phyloP scores from a whole-genome alignment of 2,888 invertebrate genomes.

The Cyaniris semiargus region DNA sequence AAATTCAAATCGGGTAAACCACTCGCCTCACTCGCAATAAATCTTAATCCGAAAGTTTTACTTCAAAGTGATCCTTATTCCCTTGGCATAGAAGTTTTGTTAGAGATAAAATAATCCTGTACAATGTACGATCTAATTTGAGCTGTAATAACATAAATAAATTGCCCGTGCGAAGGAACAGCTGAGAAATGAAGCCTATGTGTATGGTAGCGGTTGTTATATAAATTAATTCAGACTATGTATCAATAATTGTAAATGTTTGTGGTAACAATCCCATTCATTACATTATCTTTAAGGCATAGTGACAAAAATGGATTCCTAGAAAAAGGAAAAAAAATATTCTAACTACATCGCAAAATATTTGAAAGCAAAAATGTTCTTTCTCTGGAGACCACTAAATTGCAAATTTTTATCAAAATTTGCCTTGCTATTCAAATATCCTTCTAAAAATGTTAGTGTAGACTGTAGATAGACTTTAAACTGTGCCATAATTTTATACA shows the following conservation, averaged over 20 bases:
- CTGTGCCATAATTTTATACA: too few relatives aligned
- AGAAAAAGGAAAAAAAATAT: too few relatives aligned
- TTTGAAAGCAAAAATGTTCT: too few relatives aligned
- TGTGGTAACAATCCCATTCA: neutral
- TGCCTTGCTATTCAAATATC: too few relatives aligned
- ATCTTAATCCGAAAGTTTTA: neutral
- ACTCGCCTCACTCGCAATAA: neutral
- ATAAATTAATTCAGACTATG: neutral
- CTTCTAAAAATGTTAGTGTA: too few relatives aligned
- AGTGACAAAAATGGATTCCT: too few relatives aligned
- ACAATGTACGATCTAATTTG: conserved; percentile 33
- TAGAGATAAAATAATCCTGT: neutral
- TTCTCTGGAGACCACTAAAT: too few relatives aligned
- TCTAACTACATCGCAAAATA: too few relatives aligned
- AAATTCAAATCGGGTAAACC: conserved; percentile 7
- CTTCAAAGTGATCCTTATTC: neutral
- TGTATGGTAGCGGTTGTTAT: conserved; percentile 33
- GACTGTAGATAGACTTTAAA: too few relatives aligned
- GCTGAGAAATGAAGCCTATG: conserved; percentile 35
- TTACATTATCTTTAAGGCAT: too few relatives aligned
- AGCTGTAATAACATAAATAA: conserved; percentile 34
- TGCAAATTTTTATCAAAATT: too few relatives aligned
- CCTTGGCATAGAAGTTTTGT: neutral
- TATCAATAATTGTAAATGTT: neutral
- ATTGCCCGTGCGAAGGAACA: conserved; percentile 38